Conservation (phyloP, 2,113 vertebrate genomes). For the Chionomys nivalis region DNA sequence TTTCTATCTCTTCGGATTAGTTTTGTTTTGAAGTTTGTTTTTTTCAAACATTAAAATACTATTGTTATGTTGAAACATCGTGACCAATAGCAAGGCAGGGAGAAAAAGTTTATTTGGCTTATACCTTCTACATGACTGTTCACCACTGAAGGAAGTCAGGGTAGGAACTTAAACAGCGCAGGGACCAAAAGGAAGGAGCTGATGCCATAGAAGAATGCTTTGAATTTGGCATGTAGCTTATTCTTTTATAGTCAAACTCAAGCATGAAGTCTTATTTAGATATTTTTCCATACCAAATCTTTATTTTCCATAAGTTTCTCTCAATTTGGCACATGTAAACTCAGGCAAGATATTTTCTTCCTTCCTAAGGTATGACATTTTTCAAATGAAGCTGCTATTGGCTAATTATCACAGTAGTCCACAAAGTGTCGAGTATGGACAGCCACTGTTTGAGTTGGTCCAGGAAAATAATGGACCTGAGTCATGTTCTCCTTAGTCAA, state of each 20-base stretch:
- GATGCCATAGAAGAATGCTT: neutral
- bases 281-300: neutral
- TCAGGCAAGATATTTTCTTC: neutral
- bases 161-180: neutral
- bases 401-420: neutral
- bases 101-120: neutral
- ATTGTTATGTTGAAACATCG: neutral
- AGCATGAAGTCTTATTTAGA: neutral
- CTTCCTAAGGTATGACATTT: neutral
- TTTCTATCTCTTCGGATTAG: neutral
- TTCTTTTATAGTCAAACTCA: neutral
- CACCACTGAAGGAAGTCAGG: neutral
- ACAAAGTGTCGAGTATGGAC: neutral
- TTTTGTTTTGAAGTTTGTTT: neutral
- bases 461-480: neutral
- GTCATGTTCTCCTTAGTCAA: neutral
- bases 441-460: neutral
- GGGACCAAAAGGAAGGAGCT: neutral
- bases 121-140: neutral
- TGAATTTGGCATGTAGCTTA: neutral
- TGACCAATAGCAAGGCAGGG: neutral
- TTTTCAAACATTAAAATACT: neutral
- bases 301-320: neutral
- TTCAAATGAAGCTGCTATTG: neutral
- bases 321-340: neutral